Percentiles rank a stretch among this genome's conserved stretches.
phyloP scores from a whole-genome alignment of 2,797 vertebrate species.

The Heteromormyrus szaboi region DNA sequence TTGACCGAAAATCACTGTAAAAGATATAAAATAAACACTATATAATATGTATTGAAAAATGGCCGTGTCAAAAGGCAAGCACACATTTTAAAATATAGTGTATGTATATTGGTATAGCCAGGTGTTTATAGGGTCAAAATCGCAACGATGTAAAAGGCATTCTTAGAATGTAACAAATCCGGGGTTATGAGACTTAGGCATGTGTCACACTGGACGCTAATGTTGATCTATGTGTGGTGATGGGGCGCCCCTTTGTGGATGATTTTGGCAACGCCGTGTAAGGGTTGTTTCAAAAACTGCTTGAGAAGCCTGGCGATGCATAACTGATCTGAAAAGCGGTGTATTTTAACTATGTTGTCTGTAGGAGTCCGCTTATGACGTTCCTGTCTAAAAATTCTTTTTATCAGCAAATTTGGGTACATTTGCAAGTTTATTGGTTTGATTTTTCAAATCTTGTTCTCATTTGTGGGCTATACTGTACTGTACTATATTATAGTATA shows the following conservation, averaged over 20 bases:
- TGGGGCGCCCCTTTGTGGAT: slow-evolving; percentile 11
- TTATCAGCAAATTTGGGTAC: not conserved
- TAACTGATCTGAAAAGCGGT: not conserved
- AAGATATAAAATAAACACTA: not conserved
- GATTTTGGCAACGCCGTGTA: not conserved
- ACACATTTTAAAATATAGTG: not conserved
- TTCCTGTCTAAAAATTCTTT: not conserved
- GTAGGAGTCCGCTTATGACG: not conserved
- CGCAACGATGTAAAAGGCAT: not conserved
- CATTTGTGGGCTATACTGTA: not conserved
- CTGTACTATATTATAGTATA: not conserved
- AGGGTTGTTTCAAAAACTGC: not conserved
- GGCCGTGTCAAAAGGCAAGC: not conserved
- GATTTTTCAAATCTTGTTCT: not conserved
- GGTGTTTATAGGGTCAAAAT: not conserved
- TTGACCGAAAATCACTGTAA: not conserved
- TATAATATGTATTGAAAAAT: not conserved
- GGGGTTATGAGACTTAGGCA: not conserved
- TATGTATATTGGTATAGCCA: not conserved
- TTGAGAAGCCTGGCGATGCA: not conserved
- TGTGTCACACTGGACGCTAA: not conserved
- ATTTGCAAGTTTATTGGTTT: not conserved
- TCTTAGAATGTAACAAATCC: not conserved
- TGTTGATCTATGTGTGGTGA: not conserved
- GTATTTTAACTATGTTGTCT: not conserved